Percentiles rank a stretch among this genome's conserved stretches.
Conservation (phyloP, 2,113 vertebrate species). For the Geococcyx californianus region DNA sequence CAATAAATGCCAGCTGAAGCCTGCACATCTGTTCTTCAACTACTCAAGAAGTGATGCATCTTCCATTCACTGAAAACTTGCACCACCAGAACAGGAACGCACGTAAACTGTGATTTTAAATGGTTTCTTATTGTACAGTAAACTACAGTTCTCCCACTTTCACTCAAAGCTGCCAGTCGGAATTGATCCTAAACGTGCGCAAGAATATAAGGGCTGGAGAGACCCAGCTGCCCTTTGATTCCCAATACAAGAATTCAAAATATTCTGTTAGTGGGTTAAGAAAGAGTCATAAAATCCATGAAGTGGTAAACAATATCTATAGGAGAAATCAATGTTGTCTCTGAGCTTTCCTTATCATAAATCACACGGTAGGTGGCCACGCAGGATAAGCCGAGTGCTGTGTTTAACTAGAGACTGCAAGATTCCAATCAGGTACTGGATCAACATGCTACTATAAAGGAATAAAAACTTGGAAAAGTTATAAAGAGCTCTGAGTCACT, state of each 20-base stretch:
- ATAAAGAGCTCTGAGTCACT: background rate
- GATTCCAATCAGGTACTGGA: background rate
- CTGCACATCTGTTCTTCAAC: background rate
- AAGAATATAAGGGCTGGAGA: background rate
- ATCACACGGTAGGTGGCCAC: background rate
- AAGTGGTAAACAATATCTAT: background rate
- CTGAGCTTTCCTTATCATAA: background rate
- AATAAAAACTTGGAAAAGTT: background rate
- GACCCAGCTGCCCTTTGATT: background rate
- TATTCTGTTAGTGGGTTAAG: background rate
- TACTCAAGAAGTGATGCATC: background rate
- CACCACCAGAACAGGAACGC: background rate
- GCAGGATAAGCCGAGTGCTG: background rate
- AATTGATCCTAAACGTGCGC: background rate
- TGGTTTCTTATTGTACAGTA: background rate
- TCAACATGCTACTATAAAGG: background rate
- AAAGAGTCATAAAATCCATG: rapidly evolving
- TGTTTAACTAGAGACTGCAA: background rate
- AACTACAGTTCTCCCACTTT: background rate
- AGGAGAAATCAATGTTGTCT: background rate
- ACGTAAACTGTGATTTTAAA: background rate
- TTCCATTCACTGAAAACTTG: background rate
- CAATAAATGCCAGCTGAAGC: background rate
- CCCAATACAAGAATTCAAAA: background rate
- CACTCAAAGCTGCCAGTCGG: background rate